A percentile compares a stretch with the other conserved stretches of the same genome.
Conservation (phyloP, 2,888 invertebrate genomes). For the Unio pictorum region DNA sequence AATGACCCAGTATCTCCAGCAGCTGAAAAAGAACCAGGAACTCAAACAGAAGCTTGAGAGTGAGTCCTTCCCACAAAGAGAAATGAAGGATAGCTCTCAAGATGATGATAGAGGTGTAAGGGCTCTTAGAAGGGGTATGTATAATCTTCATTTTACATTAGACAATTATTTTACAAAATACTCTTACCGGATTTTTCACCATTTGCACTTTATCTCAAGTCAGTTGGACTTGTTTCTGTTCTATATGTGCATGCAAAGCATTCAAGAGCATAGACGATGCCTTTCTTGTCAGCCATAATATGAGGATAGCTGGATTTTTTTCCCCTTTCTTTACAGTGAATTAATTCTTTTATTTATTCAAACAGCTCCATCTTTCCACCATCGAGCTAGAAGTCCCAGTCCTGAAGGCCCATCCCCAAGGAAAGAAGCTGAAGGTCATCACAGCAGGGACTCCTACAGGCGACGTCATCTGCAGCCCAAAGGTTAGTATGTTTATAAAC, state of each 20-base stretch:
- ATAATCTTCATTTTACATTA: not conserved
- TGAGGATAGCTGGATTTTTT: not conserved
- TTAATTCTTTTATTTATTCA: not conserved
- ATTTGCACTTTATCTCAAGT: no score
- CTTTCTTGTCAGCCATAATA: no score
- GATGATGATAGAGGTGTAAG: slow-evolving; percentile 34
- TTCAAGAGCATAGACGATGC: no score
- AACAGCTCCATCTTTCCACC: slow-evolving; percentile 64
- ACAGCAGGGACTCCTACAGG: slow-evolving; percentile 60
- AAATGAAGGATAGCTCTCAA: slow-evolving; percentile 36
- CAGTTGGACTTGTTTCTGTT: no score
- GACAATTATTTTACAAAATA: no score
- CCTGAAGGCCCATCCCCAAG: slow-evolving; percentile 42
- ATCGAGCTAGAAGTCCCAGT: slow-evolving; percentile 62
- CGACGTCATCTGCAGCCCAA: slow-evolving; percentile 56
- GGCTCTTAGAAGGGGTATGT: slow-evolving; percentile 46
- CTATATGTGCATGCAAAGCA: no score
- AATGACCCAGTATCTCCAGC: slow-evolving; percentile 61
- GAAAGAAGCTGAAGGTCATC: slow-evolving; percentile 50
- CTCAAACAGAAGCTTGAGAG: slow-evolving; percentile 49
- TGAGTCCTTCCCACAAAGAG: slow-evolving; percentile 29
- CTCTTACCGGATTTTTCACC: no score
- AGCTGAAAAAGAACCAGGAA: slow-evolving; percentile 56
- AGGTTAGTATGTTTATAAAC: slow-evolving; percentile 38
- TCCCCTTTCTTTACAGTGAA: not conserved